phyloP scores from a whole-genome alignment of 2,888 invertebrate genomes.

The Apotomis capreana region DNA sequence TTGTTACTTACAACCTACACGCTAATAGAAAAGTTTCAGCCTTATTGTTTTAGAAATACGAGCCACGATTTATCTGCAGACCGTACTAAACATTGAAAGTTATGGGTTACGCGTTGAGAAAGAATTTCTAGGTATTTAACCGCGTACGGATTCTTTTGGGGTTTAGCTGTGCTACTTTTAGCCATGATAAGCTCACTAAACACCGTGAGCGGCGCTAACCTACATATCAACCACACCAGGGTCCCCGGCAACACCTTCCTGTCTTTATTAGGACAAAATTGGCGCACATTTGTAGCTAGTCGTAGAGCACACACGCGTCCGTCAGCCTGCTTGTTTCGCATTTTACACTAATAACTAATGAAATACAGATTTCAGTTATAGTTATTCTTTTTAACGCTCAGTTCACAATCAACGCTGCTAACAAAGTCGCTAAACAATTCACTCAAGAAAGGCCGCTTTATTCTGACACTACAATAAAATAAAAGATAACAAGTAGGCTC shows the following conservation, averaged over 20 bases:
- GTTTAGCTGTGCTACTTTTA: no score
- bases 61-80: constrained; percentile 14
- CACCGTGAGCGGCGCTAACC: no score
- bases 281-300: no score
- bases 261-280: no score
- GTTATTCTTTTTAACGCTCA: no score
- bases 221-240: no score
- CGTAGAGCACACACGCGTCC: no score
- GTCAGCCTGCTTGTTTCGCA: no score
- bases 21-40: constrained; percentile 33
- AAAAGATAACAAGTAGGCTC: neutral
- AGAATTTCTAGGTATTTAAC: constrained; percentile 29
- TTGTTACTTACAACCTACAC: constrained; percentile 33
- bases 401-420: neutral
- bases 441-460: neutral
- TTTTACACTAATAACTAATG: no score
- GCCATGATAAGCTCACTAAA: no score
- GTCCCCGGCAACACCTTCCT: no score
- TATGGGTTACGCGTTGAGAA: constrained; percentile 24
- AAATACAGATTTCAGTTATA: no score
- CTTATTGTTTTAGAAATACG: constrained; percentile 33
- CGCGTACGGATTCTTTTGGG: neutral
- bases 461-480: neutral
- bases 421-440: neutral
- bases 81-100: constrained; percentile 38